Evolutionary conservation across 2,113 vertebrate species (phyloP).

Genomic region (Engystomops pustulosus): DNA sequence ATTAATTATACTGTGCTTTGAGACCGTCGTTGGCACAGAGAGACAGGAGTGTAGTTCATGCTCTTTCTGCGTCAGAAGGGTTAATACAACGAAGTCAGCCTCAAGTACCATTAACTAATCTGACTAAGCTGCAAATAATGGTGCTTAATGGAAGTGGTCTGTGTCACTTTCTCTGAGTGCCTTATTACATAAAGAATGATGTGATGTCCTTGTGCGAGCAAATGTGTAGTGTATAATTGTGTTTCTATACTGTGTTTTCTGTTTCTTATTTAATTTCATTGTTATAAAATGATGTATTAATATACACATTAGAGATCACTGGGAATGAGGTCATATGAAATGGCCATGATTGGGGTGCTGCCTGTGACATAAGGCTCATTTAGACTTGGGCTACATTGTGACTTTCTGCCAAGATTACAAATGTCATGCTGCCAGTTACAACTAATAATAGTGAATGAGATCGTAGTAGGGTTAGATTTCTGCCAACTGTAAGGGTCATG

Average conservation of each 20-base stretch:
- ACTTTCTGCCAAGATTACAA: too few relatives aligned
- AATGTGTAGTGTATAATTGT: not conserved
- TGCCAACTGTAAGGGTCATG: too few relatives aligned
- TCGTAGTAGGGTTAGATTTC: too few relatives aligned
- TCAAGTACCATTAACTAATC: conserved; percentile 46
- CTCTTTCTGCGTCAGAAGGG: conserved; percentile 23
- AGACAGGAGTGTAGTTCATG: conserved; percentile 12
- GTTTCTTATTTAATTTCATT: not conserved
- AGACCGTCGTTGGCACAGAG: conserved; percentile 27
- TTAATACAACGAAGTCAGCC: conserved; percentile 46
- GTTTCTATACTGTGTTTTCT: not conserved
- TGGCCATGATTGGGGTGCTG: not conserved
- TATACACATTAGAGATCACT: not conserved
- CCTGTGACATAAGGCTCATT: too few relatives aligned
- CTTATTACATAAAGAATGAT: conserved; percentile 40
- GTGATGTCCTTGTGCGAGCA: not conserved
- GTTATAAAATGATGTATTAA: not conserved
- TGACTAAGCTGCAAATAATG: conserved; percentile 47
- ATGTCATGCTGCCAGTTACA: too few relatives aligned
- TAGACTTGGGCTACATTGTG: too few relatives aligned
- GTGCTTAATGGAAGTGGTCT: conserved; percentile 52
- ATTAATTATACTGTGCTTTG: conserved; percentile 53
- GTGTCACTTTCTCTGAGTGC: conserved; percentile 47
- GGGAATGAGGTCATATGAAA: not conserved
- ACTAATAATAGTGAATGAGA: too few relatives aligned